Conservation (phyloP, 64 coral and sea anemone species). For the Actinia equina region DNA sequence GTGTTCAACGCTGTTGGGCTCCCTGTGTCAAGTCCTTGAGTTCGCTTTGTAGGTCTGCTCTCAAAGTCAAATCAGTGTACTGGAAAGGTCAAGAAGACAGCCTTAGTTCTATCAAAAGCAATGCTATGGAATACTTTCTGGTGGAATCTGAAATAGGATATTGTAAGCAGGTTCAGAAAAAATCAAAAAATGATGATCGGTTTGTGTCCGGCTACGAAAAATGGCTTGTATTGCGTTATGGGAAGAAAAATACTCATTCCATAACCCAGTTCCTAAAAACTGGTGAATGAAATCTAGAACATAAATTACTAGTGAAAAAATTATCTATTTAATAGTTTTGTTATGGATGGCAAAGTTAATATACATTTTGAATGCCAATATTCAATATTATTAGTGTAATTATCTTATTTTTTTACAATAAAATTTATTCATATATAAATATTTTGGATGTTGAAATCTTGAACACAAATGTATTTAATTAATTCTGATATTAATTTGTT, state of each 20-base stretch:
- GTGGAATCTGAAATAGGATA: neutral
- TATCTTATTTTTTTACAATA: neutral
- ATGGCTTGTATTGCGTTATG: neutral
- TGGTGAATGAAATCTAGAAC: neutral
- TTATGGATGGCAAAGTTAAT: neutral
- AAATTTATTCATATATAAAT: neutral
- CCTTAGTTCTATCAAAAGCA: neutral
- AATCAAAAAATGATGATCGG: neutral
- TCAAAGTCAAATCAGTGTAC: neutral
- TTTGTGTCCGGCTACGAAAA: neutral
- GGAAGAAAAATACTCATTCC: neutral
- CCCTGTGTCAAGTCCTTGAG: slow-evolving; percentile 22
- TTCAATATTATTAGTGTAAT: neutral
- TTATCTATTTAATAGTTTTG: neutral
- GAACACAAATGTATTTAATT: too few relatives aligned
- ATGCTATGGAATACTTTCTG: neutral
- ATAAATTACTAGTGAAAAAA: neutral
- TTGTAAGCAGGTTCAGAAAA: neutral
- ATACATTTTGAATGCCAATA: neutral
- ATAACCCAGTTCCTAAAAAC: neutral
- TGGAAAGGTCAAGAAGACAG: neutral
- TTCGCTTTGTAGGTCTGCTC: neutral
- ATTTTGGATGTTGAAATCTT: neutral
- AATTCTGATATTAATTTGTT: too few relatives aligned
- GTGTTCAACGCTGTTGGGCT: slow-evolving; percentile 5